Base-by-base conservation (phyloP, 2,888 invertebrate species). In the Leucozona laternaria region DNA sequence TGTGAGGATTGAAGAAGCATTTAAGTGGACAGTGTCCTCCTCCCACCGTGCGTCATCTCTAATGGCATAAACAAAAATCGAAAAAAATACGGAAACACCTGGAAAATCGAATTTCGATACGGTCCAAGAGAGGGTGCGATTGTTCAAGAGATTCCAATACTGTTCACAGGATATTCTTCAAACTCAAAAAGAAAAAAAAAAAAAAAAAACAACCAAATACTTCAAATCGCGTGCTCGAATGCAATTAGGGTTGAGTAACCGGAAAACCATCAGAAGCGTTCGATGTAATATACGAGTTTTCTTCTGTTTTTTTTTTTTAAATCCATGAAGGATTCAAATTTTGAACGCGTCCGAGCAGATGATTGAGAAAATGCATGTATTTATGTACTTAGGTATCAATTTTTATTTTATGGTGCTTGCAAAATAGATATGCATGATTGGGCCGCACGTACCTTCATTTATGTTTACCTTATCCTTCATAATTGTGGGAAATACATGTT, bases 41-140 rank as follows among this genome's bases (percentile, higher is more conserved):
- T 73, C 40, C 76, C 53, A 40, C 15, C 34, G n/a, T n/a, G n/a
- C 43, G 25, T 71, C 84, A 76, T 83, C 72, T 50, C 50, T 43
- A 66, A 68, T 25, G 17, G 11, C 17, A 45, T 15, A 70, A 20
- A 43, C 20, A 53, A 17, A 31, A 43, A 62, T 40, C 6, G 15
- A 70, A 40, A 70, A 50, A 70, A 60, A 71, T 70, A 50, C 64
- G 37, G 64, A 81, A 86, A 78, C 86, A 86, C 86, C 86, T 86
- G 86, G 86, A 86, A 86, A 86, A 81, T 86, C 57, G 81, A 86
- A 82, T 86, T 86, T 86, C 86, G 81, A 70, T 81, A 82, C 70
- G 81, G 78, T 75, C 43, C 43, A 25, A 75, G 64, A 70, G 81
- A 71, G 78, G 78, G 78, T 73, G 80, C 68, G 45, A 77, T 79